Evolutionary conservation across 2,888 invertebrate genomes (phyloP).

Genomic region (Chorisops tibialis): DNA sequence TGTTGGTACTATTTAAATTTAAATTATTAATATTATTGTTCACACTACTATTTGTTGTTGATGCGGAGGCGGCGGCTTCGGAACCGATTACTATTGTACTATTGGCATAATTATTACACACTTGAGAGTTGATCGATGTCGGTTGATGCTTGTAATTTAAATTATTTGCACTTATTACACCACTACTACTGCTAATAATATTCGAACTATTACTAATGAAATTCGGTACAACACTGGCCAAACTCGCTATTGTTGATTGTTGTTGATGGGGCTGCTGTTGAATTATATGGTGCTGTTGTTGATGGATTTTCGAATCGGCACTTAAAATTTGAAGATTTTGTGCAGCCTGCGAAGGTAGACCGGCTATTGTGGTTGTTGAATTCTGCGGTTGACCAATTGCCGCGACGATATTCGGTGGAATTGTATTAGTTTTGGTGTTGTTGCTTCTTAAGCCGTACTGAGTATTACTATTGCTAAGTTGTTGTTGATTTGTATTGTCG

Average conservation of each 20-base stretch:
- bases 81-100: conserved; percentile 7
- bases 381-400: conserved; percentile 3
- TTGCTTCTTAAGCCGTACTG: conserved; percentile 3
- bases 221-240: conserved; percentile 2
- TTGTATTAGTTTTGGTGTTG: background rate
- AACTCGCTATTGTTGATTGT: conserved; percentile 3
- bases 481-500: background rate
- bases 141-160: conserved; percentile 31
- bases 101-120: conserved; percentile 25
- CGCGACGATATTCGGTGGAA: conserved; percentile 12
- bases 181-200: conserved; percentile 4
- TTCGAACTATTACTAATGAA: conserved; percentile 17
- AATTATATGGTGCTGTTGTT: conserved; percentile 31
- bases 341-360: conserved; percentile 20
- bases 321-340: conserved; percentile 15
- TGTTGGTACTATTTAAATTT: conserved; percentile 31
- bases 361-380: conserved; percentile 16
- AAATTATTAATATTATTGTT: conserved; percentile 31
- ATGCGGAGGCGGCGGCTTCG: background rate
- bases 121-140: conserved; percentile 7
- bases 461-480: background rate
- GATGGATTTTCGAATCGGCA: conserved; percentile 29
- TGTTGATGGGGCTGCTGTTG: conserved; percentile 2
- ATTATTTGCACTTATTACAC: conserved; percentile 36
- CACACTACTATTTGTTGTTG: conserved; percentile 27